Evolutionary conservation across 1,140 invertebrate species (phyloP).

Genomic region (Drosophila pseudoobscura): DNA sequence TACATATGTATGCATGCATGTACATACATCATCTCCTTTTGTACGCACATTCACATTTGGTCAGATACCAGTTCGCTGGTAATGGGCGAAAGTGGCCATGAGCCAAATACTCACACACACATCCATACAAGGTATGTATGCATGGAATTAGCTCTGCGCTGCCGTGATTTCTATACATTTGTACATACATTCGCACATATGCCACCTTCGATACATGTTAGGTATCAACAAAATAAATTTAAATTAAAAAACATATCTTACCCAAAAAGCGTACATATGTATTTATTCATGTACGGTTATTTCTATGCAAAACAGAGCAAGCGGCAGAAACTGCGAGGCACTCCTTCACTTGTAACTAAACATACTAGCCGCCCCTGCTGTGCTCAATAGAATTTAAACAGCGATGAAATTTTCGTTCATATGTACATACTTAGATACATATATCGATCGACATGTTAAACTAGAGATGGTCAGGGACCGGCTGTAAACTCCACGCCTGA

Average conservation of each 20-base stretch:
- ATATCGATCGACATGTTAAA: too few species aligned
- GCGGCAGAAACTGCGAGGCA: too few species aligned
- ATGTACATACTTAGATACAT: conserved; percentile 2
- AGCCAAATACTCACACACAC: conserved; percentile 9
- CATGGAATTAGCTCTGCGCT: background rate
- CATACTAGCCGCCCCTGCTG: too few species aligned
- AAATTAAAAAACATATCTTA: background rate
- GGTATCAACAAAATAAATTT: too few species aligned
- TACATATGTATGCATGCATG: background rate
- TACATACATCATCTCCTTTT: background rate
- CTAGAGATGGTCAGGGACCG: too few species aligned
- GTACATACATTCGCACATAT: background rate
- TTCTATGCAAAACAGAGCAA: too few species aligned
- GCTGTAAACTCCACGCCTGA: too few species aligned
- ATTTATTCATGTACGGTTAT: background rate
- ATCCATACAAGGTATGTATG: conserved; percentile 7
- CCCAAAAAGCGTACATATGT: conserved; percentile 5
- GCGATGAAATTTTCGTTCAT: too few species aligned
- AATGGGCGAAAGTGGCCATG: conserved; percentile 17
- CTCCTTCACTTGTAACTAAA: too few species aligned
- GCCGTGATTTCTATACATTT: background rate
- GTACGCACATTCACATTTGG: too few species aligned
- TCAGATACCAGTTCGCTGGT: conserved; percentile 7
- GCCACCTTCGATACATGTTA: too few species aligned
- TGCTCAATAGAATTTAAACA: too few species aligned